A percentile compares a stretch with the other conserved stretches of the same genome.
Conservation (phyloP, 2,113 vertebrate genomes). For the Hystrix cristata region DNA sequence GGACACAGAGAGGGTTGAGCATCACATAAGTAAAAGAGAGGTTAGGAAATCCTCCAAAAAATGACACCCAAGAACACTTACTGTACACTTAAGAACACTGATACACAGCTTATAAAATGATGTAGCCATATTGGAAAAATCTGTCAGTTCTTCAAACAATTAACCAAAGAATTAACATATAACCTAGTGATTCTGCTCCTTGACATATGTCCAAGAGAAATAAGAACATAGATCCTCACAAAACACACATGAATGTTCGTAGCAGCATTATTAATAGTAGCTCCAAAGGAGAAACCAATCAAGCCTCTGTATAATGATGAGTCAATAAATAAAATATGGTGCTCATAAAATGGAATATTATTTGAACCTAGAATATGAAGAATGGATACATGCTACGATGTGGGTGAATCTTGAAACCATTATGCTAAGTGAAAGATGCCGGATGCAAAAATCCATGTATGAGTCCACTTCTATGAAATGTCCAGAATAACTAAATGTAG, state of each 20-base stretch:
- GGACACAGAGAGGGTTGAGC: background rate
- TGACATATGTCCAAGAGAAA: background rate
- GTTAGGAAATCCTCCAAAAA: background rate
- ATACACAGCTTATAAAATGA: background rate
- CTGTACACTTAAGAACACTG: no score
- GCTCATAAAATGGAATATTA: background rate
- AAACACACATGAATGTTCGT: background rate
- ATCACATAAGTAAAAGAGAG: background rate
- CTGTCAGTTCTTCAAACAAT: background rate
- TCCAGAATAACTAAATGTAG: background rate
- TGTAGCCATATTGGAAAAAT: background rate
- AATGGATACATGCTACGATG: background rate
- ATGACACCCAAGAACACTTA: background rate
- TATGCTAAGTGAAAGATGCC: no score
- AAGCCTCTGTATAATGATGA: background rate
- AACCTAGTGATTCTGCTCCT: background rate
- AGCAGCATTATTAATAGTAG: no score
- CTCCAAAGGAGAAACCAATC: no score
- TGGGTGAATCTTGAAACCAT: background rate
- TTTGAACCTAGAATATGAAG: background rate
- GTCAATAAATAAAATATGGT: background rate
- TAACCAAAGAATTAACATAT: background rate
- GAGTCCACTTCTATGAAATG: background rate
- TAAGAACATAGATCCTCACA: background rate
- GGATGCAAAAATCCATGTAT: background rate